Evolutionary conservation across 2,113 vertebrate genomes (phyloP).

Genomic region (Scomber scombrus): DNA sequence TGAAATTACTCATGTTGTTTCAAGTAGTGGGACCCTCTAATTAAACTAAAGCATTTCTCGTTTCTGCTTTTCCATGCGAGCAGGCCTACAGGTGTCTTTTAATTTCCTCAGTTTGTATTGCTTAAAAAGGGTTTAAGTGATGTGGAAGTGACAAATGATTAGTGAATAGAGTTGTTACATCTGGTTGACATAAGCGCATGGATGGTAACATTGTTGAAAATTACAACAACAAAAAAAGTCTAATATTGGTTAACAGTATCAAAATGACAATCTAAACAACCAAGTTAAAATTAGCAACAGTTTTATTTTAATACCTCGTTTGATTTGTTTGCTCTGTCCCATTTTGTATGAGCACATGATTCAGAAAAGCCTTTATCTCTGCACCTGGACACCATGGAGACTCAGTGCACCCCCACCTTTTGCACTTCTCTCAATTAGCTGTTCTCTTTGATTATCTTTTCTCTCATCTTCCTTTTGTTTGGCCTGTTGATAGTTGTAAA

Average conservation of each 20-base stretch:
- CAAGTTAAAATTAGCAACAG: slow-evolving; percentile 16
- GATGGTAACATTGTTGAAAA: not conserved
- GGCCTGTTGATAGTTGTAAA: slow-evolving; percentile 31
- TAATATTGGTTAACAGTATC: not conserved
- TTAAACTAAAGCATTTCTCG: too few relatives aligned
- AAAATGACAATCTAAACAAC: slow-evolving; percentile 6
- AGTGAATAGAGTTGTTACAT: too few relatives aligned
- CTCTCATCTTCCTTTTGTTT: slow-evolving; percentile 75
- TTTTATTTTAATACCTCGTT: slow-evolving; percentile 1
- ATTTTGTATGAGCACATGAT: slow-evolving; percentile 38
- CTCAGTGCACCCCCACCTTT: not conserved
- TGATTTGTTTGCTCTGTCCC: slow-evolving; percentile 31
- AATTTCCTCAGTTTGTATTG: too few relatives aligned
- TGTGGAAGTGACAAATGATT: too few relatives aligned
- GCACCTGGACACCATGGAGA: slow-evolving; percentile 71
- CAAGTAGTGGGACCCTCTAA: too few relatives aligned
- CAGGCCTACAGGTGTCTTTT: too few relatives aligned
- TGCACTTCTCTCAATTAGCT: slow-evolving; percentile 56
- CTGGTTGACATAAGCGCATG: too few relatives aligned
- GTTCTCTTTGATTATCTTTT: slow-evolving; percentile 78
- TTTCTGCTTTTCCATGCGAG: too few relatives aligned
- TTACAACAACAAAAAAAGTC: not conserved
- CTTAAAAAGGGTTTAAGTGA: too few relatives aligned
- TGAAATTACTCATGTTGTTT: too few relatives aligned
- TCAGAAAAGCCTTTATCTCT: slow-evolving; percentile 48